Percentiles rank a stretch among this genome's conserved stretches.
Conservation (phyloP, 2,113 vertebrate species). For the Sialia sialis region DNA sequence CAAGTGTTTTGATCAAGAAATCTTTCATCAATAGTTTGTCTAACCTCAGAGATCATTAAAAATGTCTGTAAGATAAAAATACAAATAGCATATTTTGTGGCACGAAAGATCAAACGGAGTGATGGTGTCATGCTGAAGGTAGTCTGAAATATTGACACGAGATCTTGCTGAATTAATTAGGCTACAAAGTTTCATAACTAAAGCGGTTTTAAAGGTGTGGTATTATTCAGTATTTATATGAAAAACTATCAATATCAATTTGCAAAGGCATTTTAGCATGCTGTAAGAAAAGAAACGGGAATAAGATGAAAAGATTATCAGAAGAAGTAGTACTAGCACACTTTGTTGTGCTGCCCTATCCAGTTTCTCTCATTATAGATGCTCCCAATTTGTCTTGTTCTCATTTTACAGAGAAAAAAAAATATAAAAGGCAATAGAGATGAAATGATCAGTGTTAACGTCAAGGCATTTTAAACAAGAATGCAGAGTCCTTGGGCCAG, state of each 20-base stretch:
- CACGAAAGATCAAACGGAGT: not conserved
- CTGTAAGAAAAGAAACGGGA: not conserved
- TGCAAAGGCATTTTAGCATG: not conserved
- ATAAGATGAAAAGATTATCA: conserved; percentile 7
- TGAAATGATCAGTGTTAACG: conserved; percentile 34
- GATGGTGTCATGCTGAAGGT: not conserved
- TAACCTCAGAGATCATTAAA: conserved; percentile 17
- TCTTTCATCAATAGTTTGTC: not conserved
- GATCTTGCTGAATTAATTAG: conserved; percentile 1
- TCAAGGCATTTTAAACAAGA: conserved; percentile 45
- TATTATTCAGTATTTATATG: not conserved
- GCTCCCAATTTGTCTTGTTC: conserved; percentile 18
- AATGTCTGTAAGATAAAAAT: not conserved
- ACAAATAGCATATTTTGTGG: not conserved
- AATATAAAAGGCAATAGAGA: conserved; percentile 36
- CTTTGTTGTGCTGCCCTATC: not conserved
- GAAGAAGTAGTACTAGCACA: not conserved
- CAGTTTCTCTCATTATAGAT: conserved; percentile 18
- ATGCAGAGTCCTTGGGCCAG: conserved; percentile 33
- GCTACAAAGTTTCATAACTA: not conserved
- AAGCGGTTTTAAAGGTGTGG: not conserved
- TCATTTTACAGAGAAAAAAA: conserved; percentile 24
- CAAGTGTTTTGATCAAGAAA: not conserved
- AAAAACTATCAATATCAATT: conserved; percentile 30
- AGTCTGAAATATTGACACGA: conserved; percentile 5